A percentile compares a stretch with the other conserved stretches of the same genome.
These are phyloP conservation scores for Mohoua ochrocephala DNA, from an alignment of 2,113 vertebrate species.

Conservation along the genomic window DNA sequence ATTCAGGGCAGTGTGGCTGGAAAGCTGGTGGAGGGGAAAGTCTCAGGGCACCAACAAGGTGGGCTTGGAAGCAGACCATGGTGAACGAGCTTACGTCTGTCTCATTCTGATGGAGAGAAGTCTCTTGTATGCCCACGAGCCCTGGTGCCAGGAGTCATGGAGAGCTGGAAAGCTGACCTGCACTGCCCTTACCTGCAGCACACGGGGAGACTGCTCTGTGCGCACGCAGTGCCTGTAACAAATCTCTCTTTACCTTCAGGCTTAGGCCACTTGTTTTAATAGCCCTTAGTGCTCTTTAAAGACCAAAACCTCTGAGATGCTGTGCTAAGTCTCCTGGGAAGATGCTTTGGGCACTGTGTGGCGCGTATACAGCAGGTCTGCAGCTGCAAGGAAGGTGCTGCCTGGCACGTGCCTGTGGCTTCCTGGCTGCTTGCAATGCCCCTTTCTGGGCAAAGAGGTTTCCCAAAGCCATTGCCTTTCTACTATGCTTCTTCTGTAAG, in stretches of 20 bases:
- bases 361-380: not conserved
- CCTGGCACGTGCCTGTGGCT: rapidly evolving
- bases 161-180: not conserved
- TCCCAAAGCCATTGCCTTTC: not conserved
- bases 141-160: not conserved
- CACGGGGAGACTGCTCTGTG: rapidly evolving
- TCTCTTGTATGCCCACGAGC: not conserved
- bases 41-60: not conserved
- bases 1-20: not conserved
- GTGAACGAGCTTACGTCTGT: rapidly evolving
- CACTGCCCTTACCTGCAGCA: not conserved
- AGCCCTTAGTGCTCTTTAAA: not conserved
- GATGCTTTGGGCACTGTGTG: not conserved
- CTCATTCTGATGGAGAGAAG: not conserved
- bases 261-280: not conserved
- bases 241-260: not conserved
- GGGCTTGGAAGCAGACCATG: not conserved
- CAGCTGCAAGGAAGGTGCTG: not conserved
- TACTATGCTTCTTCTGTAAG: not conserved
- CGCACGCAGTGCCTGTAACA: not conserved
- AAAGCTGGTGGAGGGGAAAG: not conserved
- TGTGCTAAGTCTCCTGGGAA: not conserved
- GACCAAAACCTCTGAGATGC: not conserved
- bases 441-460: not conserved
- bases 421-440: not conserved